A percentile compares a stretch with the other conserved stretches of the same genome.
Evolutionary conservation across 1,140 invertebrate species (phyloP).

Genomic region (Triops longicaudatus): DNA sequence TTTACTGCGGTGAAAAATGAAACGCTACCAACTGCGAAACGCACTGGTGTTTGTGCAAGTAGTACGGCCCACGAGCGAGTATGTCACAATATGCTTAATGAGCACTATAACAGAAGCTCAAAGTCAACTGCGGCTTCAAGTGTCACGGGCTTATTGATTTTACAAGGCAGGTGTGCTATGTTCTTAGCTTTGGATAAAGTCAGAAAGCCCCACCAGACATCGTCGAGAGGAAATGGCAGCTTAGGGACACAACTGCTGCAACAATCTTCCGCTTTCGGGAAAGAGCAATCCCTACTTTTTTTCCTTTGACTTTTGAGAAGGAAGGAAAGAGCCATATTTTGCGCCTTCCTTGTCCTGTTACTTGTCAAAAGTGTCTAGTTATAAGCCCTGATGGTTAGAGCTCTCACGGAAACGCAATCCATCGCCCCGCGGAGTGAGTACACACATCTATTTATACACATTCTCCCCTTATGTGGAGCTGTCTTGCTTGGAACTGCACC

Average conservation of each 20-base stretch:
- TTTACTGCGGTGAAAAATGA: neutral
- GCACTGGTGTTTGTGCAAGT: neutral
- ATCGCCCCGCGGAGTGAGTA: neutral
- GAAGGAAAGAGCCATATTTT: neutral
- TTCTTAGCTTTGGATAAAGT: neutral
- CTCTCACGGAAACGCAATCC: conserved; percentile 14
- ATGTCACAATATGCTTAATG: conserved; percentile 1
- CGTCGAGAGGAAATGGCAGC: neutral
- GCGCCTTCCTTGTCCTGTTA: neutral
- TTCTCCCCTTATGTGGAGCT: neutral
- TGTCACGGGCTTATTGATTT: conserved; percentile 3
- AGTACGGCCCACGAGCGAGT: neutral
- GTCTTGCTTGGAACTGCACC: too few species aligned
- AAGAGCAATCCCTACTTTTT: neutral
- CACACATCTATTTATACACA: neutral
- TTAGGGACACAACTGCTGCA: neutral
- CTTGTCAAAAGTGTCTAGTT: conserved; percentile 2
- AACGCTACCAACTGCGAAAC: neutral
- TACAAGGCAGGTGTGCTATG: neutral
- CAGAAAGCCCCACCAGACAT: neutral
- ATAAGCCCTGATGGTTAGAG: neutral
- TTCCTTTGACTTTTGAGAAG: neutral
- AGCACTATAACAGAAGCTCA: neutral
- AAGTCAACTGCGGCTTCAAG: neutral
- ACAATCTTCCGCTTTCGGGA: neutral